Base-by-base conservation (phyloP, 1,140 invertebrate genomes). In the Conopomorpha cramerella region DNA sequence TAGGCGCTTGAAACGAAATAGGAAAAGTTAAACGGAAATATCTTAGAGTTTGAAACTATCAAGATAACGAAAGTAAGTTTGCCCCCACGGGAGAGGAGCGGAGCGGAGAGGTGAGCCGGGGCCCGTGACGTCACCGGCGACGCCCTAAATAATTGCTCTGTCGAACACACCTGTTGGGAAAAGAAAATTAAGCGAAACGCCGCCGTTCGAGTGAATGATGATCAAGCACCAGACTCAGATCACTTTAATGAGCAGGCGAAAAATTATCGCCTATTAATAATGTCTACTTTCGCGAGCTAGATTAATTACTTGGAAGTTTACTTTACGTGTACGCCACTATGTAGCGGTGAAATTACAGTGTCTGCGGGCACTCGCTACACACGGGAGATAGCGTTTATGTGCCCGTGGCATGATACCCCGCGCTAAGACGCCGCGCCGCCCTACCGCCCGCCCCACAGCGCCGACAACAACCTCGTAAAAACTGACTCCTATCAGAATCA, bases 151-250 rank as follows among this genome's bases (percentile, higher is more conserved):
- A 76, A 76, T 76, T 76, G 62, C 67, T 70, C 67, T 71, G 71
- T 76, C 67, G 71, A 76, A 76, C 64, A 71, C 71, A 76, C 71
- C 71, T 76, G 71, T 64, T 57, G 58, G 55, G 54, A 51, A 76
- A 76, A 76, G 67, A 76, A 76, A 76, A 76, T 76, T 76, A 76
- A 76, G 66, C 54, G 66, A 65, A 76, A 76, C 71, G 65, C 65
- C 71, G 65, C 65, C 71, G 72, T 76, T 76, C 72, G 67, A 76
- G 65, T 76, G 71, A 76, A 62, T 76, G 71, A 76, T 72, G 62
- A 72, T 71, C 65, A 58, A 76, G 19, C 71, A 62, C 51, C 55
- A 46, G 46, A 55, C 40, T 30, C 34, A 67, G 65, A 76, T 76
- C 59, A 68, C 54, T 72, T 72, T 72, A 72, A 72, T 68, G 67